Evolutionary conservation across 2,113 vertebrate species (phyloP).

Genomic region (Potamarius usumacintae): DNA sequence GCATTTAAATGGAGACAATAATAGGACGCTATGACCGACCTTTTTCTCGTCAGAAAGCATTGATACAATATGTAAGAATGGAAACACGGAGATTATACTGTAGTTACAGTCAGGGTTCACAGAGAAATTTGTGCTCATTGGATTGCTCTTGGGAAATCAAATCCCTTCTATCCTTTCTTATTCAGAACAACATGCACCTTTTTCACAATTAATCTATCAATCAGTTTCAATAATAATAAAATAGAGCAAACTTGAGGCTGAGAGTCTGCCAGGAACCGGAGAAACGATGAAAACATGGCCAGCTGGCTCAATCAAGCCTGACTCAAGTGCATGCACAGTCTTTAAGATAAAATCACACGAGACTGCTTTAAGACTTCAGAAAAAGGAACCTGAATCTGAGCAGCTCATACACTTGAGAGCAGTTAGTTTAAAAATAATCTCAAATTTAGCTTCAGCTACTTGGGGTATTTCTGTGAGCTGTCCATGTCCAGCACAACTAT

Average conservation of each 20-base stretch:
- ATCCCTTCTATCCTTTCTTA: background rate
- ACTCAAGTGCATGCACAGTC: background rate
- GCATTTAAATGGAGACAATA: background rate
- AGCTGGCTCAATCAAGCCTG: background rate
- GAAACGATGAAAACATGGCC: background rate
- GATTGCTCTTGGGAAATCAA: background rate
- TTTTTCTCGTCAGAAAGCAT: background rate
- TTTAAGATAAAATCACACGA: background rate
- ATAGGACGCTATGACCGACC: background rate
- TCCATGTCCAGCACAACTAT: too few relatives aligned
- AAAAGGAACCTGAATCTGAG: background rate
- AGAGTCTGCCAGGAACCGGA: background rate
- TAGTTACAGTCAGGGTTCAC: background rate
- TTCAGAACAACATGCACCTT: background rate
- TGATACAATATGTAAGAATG: background rate
- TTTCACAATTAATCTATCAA: background rate
- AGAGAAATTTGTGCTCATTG: background rate
- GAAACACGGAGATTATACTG: background rate
- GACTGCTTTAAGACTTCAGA: background rate
- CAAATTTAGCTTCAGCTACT: too few relatives aligned
- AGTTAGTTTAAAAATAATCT: background rate
- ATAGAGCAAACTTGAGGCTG: background rate
- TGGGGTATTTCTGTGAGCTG: too few relatives aligned
- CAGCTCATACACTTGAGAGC: background rate
- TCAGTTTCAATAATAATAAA: background rate